A percentile compares a stretch with the other conserved stretches of the same genome.
phyloP scores from a whole-genome alignment of 1,140 invertebrate species.

The Rhagoletis pomonella region DNA sequence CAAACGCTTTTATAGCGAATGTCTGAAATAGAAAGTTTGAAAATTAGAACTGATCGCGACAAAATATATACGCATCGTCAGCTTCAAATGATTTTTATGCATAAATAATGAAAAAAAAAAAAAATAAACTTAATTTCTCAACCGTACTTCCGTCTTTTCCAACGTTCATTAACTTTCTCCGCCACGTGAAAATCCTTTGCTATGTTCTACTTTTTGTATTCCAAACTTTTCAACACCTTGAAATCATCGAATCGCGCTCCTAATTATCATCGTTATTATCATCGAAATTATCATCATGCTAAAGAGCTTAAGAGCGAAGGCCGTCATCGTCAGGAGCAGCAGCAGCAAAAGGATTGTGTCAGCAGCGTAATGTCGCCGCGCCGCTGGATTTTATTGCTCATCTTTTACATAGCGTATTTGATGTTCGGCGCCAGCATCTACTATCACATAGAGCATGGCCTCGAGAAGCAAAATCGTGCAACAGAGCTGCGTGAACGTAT shows the following conservation, averaged over 20 bases:
- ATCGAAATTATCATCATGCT: not conserved
- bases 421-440: constrained; percentile 86
- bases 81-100: not conserved
- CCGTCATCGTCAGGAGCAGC: not conserved
- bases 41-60: no score
- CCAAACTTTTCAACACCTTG: not conserved
- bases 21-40: not conserved
- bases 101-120: not conserved
- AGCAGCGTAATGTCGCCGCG: constrained; percentile 82
- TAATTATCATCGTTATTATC: not conserved
- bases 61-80: not conserved
- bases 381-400: constrained; percentile 84
- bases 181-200: not conserved
- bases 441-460: constrained; percentile 83
- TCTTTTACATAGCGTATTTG: constrained; percentile 84
- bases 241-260: no score
- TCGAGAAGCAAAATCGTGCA: constrained; percentile 78
- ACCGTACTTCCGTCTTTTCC: not conserved
- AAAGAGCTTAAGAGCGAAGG: not conserved
- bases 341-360: constrained; percentile 17
- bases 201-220: constrained; percentile 1
- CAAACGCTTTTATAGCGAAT: not conserved
- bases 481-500: constrained; percentile 78
- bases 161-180: not conserved
- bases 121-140: not conserved